Evolutionary conservation across 2,797 vertebrate species (phyloP), one percentile per base, ranked within the genome.

Genomic region (Coranthus polyacanthus): DNA sequence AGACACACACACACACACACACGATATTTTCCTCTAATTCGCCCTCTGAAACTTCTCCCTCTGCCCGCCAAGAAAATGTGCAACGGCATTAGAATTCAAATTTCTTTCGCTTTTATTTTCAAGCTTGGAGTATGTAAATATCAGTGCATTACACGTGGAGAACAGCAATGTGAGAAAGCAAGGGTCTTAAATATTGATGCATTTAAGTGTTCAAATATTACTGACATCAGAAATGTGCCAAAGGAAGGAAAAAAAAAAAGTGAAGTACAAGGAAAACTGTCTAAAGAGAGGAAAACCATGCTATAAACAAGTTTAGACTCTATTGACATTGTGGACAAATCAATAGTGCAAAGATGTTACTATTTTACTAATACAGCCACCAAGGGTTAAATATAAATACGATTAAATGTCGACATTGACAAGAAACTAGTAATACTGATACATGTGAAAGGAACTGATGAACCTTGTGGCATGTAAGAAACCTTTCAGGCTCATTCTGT

Each of bases 21-120:
- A 32, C 22, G 36, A 17, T 46, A 45, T 24, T 42, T n/a, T 16
- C 32, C 20, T 20, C 16, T 38, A 26, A 41, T 18, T 11, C 32
- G 50, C 47, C 38, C 12, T 12, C 44, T 50, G 12, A 56, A 52
- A 17, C 20, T 4, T 21, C 20, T 2, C 16, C 20, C 10, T 54
- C 10, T 11, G 5, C 22, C 6, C 5, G 4, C 32, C 24, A 58
- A 50, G 13, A 64, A 59, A 45, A 13, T n/a, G 9, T 39, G 1
- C 0, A 26, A 32, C 12, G 22, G 8, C 11, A 9, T 54, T 9
- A 54, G 11, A 45, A 17, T 60, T 68, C 5, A 53, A 7, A n/a
- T 52, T 22, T 49, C 24, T 16, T 24, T 16, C 26, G 36, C 46
- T 84, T 91, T 89, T 89, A 92, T 87, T 88, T 72, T 81, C 36